Base-by-base conservation (phyloP, 2,888 invertebrate genomes). In the Lasioglossum marginatum region DNA sequence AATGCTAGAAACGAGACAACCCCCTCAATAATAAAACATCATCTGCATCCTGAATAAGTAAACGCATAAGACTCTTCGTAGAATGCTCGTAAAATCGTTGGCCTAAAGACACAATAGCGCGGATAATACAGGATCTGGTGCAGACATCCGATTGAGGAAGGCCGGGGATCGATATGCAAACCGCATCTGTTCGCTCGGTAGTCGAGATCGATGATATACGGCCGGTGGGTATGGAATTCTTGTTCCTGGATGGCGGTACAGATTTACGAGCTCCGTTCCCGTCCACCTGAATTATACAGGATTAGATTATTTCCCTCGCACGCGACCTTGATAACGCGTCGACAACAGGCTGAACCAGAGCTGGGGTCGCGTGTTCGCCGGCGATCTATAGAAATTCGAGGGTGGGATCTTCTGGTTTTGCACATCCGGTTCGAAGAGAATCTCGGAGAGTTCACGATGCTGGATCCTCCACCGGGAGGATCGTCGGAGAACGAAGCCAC, bases 401-500 rank as follows among this genome's bases (percentile, higher is more conserved):
- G 37, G 52, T 48, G 52, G 72, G 16, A 68, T 40, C 23, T 37
- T 12, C 19, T 19, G 52, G 52, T 23, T 10, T 3, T 52, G 52
- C 23, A 10, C 12, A 75, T 43, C 60, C 45, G 70, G 71, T 52
- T 48, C 68, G 45, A 37, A 60, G 63, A 74, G 66, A 74, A 63
- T 27, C 43, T 19, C n/a, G 27, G 10, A 60, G 45, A 31, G 43
- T 66, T 77, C 70, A 73, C 43, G 57, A 80, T 66, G 77, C 43
- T 78, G 63, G 27, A 76, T 86, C 89, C 83, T 43, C 71, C 43
- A 4, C 4, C 68, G 34, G 79, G 73, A 78, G 71, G 73, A 60
- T 72, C 85, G 66, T 81, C 84, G 77, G 86, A 5, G 66, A 10
- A 34, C 31, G 89, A 86, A 89, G 74, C 81, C 76, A 74, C 70